Base-by-base conservation (phyloP, 2,797 vertebrate species). In the Hephaestus fuliginosus region DNA sequence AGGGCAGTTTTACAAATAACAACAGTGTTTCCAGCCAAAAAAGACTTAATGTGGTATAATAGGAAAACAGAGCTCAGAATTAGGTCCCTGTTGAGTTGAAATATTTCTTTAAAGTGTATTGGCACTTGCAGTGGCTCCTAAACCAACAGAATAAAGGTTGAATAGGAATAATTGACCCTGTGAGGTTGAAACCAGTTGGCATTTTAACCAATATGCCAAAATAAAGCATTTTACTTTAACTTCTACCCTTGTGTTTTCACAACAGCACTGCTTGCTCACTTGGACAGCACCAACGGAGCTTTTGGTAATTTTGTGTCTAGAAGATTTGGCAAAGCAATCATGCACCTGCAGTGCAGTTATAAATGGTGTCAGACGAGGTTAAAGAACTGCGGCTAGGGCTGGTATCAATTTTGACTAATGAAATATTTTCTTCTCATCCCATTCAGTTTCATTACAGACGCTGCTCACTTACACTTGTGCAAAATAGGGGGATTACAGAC, bases 401-500 rank as follows among this genome's bases (percentile, higher is more conserved):
- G 46, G 64, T 52, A 71, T 74, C 58, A 70, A 69, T 81, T 75
- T 44, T n/a, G 60, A 75, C 63, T 43, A 71, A 60, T 78, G 17
- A 30, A 25, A 62, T 66, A 0, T 46, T 72, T 69, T 58, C 22
- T 20, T 60, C 25, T 28, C 14, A 30, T 68, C 72, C 46, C 48
- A 58, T 71, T 48, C 18, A 30, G 36, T 80, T 80, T 66, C 3
- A 61, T 8, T 58, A 20, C 25, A 74, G 57, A 64, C 15, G 22
- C 60, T 56, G n/a, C 63, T 81, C 46, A 70, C 57, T 83, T 85
- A 49, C 70, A 62, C 63, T 76, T 74, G 48, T 73, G 76, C 57
- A 60, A 80, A 7, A 36, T 70, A 44, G 46, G 33, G 20, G 53
- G 51, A 86, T 80, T 74, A 74, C 22, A 77, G 28, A 52, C 64